Evolutionary conservation across 2,888 invertebrate genomes (phyloP).

Genomic region (Ferrisia virgata): DNA sequence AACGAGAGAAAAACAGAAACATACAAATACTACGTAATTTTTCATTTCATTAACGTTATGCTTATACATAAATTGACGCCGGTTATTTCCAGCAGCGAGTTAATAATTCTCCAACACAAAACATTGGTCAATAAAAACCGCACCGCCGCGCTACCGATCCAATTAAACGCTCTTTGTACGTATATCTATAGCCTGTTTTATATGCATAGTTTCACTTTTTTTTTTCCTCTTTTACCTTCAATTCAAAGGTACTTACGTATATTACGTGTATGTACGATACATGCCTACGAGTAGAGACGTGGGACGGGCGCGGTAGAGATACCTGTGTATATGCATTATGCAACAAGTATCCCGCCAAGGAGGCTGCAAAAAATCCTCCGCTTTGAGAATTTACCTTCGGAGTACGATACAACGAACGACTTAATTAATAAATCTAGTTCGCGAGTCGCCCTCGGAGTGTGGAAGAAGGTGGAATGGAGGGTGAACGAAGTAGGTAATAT

Average conservation of each 20-base stretch:
- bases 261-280: background rate
- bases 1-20: background rate
- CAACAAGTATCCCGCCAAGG: background rate
- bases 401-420: background rate
- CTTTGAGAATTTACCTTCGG: background rate
- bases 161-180: conserved; percentile 1
- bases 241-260: background rate
- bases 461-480: background rate
- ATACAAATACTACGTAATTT: background rate
- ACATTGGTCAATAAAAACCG: background rate
- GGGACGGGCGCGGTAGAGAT: no score
- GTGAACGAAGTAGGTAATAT: no score
- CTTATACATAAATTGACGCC: background rate
- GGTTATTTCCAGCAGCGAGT: conserved; percentile 14
- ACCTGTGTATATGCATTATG: background rate
- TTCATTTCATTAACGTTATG: background rate
- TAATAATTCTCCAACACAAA: conserved; percentile 5
- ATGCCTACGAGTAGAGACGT: background rate
- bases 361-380: background rate
- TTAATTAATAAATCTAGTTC: conserved; percentile 6
- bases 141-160: conserved; percentile 8
- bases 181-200: background rate
- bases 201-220: background rate
- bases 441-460: background rate
- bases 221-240: background rate